Conservation (phyloP, 2,888 invertebrate species). For the Lingula anatina region DNA sequence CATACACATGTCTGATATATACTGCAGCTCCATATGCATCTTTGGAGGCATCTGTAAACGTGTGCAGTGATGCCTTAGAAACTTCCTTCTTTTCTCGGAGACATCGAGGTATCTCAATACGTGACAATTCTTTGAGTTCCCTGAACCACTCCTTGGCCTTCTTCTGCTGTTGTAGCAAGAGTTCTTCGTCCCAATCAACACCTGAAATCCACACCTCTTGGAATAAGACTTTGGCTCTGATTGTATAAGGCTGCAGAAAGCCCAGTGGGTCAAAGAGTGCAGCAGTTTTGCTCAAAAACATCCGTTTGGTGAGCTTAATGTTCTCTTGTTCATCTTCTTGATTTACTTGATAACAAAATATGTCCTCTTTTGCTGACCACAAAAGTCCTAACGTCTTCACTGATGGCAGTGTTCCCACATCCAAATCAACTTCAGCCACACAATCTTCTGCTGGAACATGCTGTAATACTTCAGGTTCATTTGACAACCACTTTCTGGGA, state of each 20-base stretch:
- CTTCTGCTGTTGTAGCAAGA: conserved; percentile 3
- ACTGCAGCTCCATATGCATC: background rate
- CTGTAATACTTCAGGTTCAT: conserved; percentile 10
- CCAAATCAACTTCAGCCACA: conserved; percentile 8
- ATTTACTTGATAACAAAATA: conserved; percentile 8
- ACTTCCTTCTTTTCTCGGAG: conserved; percentile 5
- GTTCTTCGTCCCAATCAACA: conserved; percentile 26
- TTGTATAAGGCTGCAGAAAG: conserved; percentile 18
- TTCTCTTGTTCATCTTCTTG: background rate
- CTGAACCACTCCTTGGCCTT: conserved; percentile 11
- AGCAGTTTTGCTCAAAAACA: conserved; percentile 19
- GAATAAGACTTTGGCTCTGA: conserved; percentile 24
- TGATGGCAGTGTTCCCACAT: conserved; percentile 9
- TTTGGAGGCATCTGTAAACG: too few species aligned
- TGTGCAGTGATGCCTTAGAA: too few species aligned
- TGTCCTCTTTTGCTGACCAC: conserved; percentile 11
- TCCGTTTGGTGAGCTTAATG: conserved; percentile 21
- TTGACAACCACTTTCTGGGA: conserved; percentile 9
- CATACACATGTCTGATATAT: background rate
- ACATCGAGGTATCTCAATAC: conserved; percentile 12
- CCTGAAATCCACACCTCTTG: conserved; percentile 25
- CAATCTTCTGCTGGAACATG: conserved; percentile 11
- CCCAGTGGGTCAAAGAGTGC: conserved; percentile 35
- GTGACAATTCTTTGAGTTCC: conserved; percentile 8
- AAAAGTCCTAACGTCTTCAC: conserved; percentile 14